phyloP scores from a whole-genome alignment of 2,797 vertebrate species.

The Hippopotamyrus pictus region DNA sequence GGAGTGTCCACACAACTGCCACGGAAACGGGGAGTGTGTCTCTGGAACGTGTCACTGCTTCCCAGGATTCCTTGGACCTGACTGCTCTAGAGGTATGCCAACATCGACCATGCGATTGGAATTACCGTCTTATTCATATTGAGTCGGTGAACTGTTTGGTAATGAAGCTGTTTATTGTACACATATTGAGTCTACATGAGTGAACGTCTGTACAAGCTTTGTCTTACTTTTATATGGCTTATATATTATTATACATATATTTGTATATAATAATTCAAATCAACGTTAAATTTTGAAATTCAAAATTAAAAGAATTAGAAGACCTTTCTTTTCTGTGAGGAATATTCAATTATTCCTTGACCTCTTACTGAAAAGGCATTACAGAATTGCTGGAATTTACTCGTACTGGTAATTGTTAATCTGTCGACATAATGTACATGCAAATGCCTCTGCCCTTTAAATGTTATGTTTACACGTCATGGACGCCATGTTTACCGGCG shows the following conservation, averaged over 20 bases:
- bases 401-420: background rate
- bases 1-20: slow-evolving; percentile 93
- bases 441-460: slow-evolving; percentile 4
- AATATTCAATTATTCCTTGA: background rate
- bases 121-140: background rate
- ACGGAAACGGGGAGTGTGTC: slow-evolving; percentile 94
- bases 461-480: background rate
- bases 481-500: background rate
- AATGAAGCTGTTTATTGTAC: background rate
- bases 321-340: background rate
- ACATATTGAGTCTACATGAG: background rate
- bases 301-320: background rate
- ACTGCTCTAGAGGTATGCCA: slow-evolving; percentile 87
- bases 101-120: background rate
- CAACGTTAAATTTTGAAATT: background rate
- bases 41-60: slow-evolving; percentile 96
- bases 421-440: background rate
- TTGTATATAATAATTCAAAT: background rate
- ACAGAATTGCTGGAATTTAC: background rate
- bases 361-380: background rate
- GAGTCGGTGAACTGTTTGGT: background rate
- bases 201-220: background rate
- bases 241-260: background rate
- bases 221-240: background rate
- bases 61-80: slow-evolving; percentile 90